A percentile compares a stretch with the other conserved stretches of the same genome.
Conservation (phyloP, 2,888 invertebrate species). For the Xanthorhoe spadicearia region DNA sequence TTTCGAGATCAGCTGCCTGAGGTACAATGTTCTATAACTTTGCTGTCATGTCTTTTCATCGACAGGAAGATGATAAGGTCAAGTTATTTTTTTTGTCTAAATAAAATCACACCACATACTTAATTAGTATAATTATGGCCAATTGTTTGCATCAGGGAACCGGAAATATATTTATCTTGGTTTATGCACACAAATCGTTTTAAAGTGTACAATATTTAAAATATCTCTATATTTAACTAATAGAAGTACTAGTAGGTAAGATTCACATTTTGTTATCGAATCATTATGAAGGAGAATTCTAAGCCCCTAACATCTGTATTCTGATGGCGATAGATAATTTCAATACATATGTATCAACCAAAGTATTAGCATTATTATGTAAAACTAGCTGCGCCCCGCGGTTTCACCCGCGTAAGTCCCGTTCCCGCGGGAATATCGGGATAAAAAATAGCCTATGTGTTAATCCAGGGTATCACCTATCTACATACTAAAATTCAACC, state of each 20-base stretch:
- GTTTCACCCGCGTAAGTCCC: too few relatives aligned
- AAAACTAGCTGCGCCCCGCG: too few relatives aligned
- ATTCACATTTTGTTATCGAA: conserved; percentile 5
- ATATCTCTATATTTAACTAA: too few relatives aligned
- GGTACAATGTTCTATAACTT: neutral
- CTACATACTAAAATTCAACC: too few relatives aligned
- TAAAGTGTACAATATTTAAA: too few relatives aligned
- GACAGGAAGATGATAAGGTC: too few relatives aligned
- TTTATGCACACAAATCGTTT: neutral
- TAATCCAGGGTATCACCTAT: too few relatives aligned
- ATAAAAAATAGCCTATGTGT: too few relatives aligned
- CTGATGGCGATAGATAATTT: conserved; percentile 15
- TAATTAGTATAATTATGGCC: neutral
- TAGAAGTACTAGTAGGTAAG: neutral
- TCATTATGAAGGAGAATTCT: conserved; percentile 17
- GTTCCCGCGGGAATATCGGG: too few relatives aligned
- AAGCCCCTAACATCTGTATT: conserved; percentile 3
- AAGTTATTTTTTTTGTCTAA: too few relatives aligned
- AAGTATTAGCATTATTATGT: conserved; percentile 7
- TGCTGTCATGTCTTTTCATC: too few relatives aligned
- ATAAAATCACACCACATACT: neutral
- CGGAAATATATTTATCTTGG: conserved; percentile 8
- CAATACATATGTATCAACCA: conserved; percentile 10
- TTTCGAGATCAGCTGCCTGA: conserved; percentile 7
- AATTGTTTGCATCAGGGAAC: conserved; percentile 16